Percentiles rank a stretch among this genome's conserved stretches.
These are phyloP conservation scores for Panopea generosa DNA, from an alignment of 2,888 invertebrate genomes.

Conservation along the genomic window DNA sequence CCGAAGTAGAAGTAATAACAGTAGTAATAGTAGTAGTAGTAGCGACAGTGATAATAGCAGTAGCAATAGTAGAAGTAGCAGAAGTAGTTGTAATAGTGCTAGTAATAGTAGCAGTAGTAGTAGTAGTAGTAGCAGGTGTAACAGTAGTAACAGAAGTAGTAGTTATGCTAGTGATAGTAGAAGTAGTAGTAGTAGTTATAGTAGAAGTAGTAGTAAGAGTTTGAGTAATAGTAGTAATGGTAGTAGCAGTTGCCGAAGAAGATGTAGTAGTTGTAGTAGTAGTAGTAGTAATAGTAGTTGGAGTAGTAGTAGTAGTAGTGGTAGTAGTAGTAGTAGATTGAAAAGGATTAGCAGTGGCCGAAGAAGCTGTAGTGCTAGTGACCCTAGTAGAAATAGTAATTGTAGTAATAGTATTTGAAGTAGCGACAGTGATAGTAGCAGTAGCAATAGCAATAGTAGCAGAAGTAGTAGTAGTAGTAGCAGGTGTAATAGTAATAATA, in stretches of 20 bases:
- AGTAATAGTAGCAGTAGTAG: too few relatives aligned
- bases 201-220: constrained; percentile 13
- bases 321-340: not conserved
- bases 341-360: not conserved
- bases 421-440: not conserved
- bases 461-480: not conserved
- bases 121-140: constrained; percentile 1
- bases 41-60: too few relatives aligned
- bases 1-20: too few relatives aligned
- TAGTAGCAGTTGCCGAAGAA: constrained; percentile 4
- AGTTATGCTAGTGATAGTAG: constrained; percentile 7
- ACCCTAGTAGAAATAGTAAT: too few relatives aligned
- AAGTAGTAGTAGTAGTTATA: constrained; percentile 17
- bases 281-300: too few relatives aligned
- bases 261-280: constrained; percentile 4
- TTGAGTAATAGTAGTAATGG: not conserved
- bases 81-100: too few relatives aligned
- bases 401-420: not conserved
- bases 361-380: not conserved
- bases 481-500: not conserved
- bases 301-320: too few relatives aligned
- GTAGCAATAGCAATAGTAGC: not conserved
- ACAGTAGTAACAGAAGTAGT: constrained; percentile 10
- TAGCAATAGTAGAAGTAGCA: too few relatives aligned
- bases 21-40: too few relatives aligned